Conservation (phyloP, 2,113 vertebrate genomes). For the Natator depressus region DNA sequence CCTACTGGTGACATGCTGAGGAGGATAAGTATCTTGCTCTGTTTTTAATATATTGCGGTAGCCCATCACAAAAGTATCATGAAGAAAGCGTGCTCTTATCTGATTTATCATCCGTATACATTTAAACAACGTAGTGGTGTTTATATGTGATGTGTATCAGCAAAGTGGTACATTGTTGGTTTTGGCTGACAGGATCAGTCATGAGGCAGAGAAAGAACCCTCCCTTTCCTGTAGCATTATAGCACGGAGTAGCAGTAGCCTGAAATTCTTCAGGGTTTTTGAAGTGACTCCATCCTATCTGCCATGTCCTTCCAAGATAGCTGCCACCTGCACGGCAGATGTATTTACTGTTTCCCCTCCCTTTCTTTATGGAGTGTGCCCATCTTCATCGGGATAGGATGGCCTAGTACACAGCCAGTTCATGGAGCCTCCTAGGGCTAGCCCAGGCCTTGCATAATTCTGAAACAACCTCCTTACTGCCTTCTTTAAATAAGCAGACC, state of each 20-base stretch:
- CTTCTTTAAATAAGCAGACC: neutral
- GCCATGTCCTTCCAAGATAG: neutral
- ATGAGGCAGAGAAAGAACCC: neutral
- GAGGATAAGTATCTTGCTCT: no score
- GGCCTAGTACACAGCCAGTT: neutral
- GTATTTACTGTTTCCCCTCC: neutral
- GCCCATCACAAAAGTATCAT: neutral
- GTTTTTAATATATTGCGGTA: neutral
- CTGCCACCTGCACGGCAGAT: neutral
- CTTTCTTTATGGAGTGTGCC: neutral
- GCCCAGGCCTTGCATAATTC: neutral
- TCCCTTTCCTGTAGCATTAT: neutral
- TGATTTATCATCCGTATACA: neutral
- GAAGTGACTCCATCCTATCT: neutral
- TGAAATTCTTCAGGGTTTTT: neutral
- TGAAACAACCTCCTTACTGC: neutral
- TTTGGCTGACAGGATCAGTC: neutral
- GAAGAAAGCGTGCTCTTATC: neutral
- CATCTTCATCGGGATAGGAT: neutral
- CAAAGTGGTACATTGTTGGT: neutral
- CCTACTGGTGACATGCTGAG: rapidly evolving
- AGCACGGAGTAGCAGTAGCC: neutral
- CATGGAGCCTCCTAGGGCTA: neutral
- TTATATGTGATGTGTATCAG: neutral
- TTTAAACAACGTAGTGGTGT: neutral